phyloP scores from a whole-genome alignment of 2,888 invertebrate species.

The Hirtodrosophila confusa region DNA sequence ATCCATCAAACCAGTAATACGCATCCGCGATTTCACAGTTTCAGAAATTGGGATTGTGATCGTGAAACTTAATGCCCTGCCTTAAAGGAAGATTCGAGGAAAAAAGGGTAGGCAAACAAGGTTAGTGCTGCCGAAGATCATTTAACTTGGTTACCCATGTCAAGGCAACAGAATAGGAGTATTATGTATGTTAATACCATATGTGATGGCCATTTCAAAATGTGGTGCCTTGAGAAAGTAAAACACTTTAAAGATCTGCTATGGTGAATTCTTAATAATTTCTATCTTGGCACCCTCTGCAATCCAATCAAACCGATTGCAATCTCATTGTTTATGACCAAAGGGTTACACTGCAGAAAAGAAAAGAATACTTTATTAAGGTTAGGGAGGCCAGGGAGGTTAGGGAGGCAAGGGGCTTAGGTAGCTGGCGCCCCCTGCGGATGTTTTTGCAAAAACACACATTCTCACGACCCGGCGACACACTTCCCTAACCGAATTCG shows the following conservation, averaged over 20 bases:
- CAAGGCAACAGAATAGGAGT: constrained; percentile 30
- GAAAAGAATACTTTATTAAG: background rate
- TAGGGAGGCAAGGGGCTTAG: constrained; percentile 8
- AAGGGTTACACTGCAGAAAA: constrained; percentile 37
- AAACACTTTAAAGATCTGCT: constrained; percentile 1
- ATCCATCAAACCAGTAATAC: too few relatives aligned
- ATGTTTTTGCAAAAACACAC: constrained; percentile 33
- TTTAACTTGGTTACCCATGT: constrained; percentile 59
- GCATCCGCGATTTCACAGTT: too few relatives aligned
- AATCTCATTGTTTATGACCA: constrained; percentile 72
- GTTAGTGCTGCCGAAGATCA: constrained; percentile 29
- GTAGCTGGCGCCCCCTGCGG: constrained; percentile 32
- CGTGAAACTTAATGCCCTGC: constrained; percentile 23
- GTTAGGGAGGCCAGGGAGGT: constrained; percentile 1
- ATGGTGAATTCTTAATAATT: constrained; percentile 10
- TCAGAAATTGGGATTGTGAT: too few relatives aligned
- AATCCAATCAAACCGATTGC: constrained; percentile 63
- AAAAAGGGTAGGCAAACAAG: constrained; percentile 22
- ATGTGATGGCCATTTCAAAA: constrained; percentile 35
- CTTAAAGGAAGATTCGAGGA: constrained; percentile 1
- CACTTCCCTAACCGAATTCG: constrained; percentile 46
- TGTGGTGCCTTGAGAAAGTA: too few relatives aligned
- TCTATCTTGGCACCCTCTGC: constrained; percentile 22
- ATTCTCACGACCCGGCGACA: constrained; percentile 67
- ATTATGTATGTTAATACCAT: constrained; percentile 25